A percentile compares a stretch with the other conserved stretches of the same genome.
Evolutionary conservation across 2,888 invertebrate genomes (phyloP).

Genomic region (Plusia festucae): DNA sequence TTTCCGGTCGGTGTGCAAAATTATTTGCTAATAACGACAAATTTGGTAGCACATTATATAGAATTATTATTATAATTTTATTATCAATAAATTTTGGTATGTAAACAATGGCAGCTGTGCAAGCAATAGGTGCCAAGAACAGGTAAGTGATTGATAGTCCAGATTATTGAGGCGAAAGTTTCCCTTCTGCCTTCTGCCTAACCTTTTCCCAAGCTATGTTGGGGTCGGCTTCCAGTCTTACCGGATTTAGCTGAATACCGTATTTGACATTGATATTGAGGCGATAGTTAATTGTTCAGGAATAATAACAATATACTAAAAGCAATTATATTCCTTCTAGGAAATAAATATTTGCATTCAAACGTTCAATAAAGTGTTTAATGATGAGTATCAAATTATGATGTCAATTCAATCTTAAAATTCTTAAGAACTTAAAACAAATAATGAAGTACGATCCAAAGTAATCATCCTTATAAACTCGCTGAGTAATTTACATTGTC

Average conservation of each 20-base stretch:
- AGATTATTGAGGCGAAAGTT: conserved; percentile 46
- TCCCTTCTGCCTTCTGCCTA: too few species aligned
- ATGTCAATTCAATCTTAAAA: conserved; percentile 10
- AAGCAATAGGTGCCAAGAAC: conserved; percentile 43
- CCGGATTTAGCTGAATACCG: too few species aligned
- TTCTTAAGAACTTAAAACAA: conserved; percentile 25
- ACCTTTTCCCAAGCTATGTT: too few species aligned
- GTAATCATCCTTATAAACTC: conserved; percentile 34
- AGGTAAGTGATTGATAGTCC: conserved; percentile 46
- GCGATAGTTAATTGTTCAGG: conserved; percentile 37
- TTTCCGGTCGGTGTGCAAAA: conserved; percentile 43
- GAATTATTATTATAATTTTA: conserved; percentile 12
- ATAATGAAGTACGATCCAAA: conserved; percentile 32
- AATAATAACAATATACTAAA: conserved; percentile 38
- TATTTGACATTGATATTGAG: too few species aligned
- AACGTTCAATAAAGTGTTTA: neutral
- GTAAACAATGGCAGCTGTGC: conserved; percentile 30
- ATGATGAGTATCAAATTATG: conserved; percentile 11
- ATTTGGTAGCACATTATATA: conserved; percentile 42
- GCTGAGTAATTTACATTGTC: conserved; percentile 34
- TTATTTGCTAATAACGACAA: conserved; percentile 53
- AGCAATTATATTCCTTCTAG: conserved; percentile 1
- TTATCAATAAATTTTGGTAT: conserved; percentile 19
- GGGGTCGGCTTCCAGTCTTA: too few species aligned
- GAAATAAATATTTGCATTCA: neutral